Evolutionary conservation across 2,888 invertebrate genomes (phyloP).

Genomic region (Iselma pallidipennis): DNA sequence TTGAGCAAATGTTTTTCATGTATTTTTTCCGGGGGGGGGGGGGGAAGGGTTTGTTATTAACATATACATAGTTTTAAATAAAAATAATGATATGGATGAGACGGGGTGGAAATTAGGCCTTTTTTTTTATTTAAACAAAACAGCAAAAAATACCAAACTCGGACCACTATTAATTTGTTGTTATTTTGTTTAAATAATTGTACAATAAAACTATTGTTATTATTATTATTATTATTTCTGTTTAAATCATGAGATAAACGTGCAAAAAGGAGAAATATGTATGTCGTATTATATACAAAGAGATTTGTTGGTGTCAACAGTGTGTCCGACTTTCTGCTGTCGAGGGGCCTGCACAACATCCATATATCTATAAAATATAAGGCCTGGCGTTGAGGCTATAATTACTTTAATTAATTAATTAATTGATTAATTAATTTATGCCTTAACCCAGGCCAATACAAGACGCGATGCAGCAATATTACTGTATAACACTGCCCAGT

Average conservation of each 20-base stretch:
- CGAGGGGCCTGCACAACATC: slow-evolving; percentile 26
- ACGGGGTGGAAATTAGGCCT: background rate
- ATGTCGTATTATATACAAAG: slow-evolving; percentile 23
- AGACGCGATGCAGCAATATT: slow-evolving; percentile 24
- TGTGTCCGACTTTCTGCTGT: slow-evolving; percentile 22
- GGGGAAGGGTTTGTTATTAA: no score
- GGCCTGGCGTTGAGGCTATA: slow-evolving; percentile 13
- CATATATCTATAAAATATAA: slow-evolving; percentile 4
- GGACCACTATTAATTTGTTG: no score
- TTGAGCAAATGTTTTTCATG: slow-evolving; percentile 32
- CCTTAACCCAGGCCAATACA: slow-evolving; percentile 15
- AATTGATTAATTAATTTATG: slow-evolving; percentile 13
- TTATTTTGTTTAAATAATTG: background rate
- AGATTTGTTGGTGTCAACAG: slow-evolving; percentile 26
- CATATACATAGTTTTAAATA: background rate
- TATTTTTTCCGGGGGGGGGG: no score
- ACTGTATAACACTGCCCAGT: slow-evolving; percentile 58
- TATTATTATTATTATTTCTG: background rate
- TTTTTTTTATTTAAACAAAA: background rate
- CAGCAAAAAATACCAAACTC: background rate
- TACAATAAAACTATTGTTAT: background rate
- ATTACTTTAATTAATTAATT: slow-evolving; percentile 6
- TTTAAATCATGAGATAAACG: background rate
- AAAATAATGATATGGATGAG: background rate
- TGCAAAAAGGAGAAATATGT: slow-evolving; percentile 4